These are phyloP conservation scores for Cygnus buccinator DNA, from an alignment of 2,113 vertebrate species.

Conservation along the genomic window DNA sequence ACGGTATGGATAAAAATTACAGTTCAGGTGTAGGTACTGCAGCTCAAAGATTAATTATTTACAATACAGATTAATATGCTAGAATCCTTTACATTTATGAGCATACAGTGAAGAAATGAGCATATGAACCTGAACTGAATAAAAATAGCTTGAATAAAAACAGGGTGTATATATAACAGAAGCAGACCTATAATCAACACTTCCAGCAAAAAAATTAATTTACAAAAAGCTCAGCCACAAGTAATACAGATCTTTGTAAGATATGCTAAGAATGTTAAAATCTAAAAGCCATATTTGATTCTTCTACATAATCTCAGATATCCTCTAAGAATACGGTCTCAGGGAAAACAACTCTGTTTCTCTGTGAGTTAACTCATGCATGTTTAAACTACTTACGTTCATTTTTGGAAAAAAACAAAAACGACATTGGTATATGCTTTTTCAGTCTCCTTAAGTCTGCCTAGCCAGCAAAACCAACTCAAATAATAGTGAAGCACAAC, in stretches of 20 bases:
- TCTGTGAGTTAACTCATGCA: background rate
- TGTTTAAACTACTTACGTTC: background rate
- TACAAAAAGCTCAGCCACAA: constrained; percentile 9
- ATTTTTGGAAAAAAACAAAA: background rate
- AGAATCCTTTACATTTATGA: background rate
- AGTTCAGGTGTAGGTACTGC: background rate
- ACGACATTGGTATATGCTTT: background rate
- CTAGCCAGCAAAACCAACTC: background rate
- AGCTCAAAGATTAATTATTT: constrained; percentile 37
- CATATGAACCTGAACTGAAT: background rate
- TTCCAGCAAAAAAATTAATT: constrained; percentile 24
- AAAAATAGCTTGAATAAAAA: background rate
- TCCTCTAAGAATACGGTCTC: background rate
- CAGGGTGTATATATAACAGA: background rate
- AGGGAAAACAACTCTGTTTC: background rate
- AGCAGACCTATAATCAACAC: background rate
- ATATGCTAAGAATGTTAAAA: background rate
- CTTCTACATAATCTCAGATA: background rate
- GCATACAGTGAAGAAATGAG: background rate
- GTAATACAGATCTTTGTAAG: background rate
- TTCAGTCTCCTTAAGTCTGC: background rate
- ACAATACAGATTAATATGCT: constrained; percentile 32
- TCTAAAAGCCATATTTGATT: background rate
- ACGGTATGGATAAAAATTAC: background rate
- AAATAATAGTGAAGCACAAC: background rate